Percentiles rank a stretch among this genome's conserved stretches.
phyloP scores from a whole-genome alignment of 2,113 vertebrate species.

The mouse (Mus musculus) region GRCm39 chr12:36762001-36762500 shows the following conservation, averaged over 20 bases:
- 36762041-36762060: background rate
- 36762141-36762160: background rate
- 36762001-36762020: background rate
- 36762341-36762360: background rate
- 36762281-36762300: no score
- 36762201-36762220: background rate
- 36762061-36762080: slow-evolving; percentile 31
- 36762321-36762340: no score
- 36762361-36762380: no score
- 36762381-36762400: no score
- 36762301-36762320: no score
- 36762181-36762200: background rate
- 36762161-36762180: background rate
- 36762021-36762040: background rate
- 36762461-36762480: background rate
- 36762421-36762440: no score
- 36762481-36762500: background rate
- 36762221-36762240: background rate
- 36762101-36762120: slow-evolving; percentile 72
- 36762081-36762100: slow-evolving; percentile 33
- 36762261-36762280: no score
- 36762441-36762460: background rate
- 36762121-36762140: slow-evolving; percentile 66
- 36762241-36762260: no score
- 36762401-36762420: no score